phyloP scores from a whole-genome alignment of 2,888 invertebrate genomes.

The Noctuana brunneofusca region DNA sequence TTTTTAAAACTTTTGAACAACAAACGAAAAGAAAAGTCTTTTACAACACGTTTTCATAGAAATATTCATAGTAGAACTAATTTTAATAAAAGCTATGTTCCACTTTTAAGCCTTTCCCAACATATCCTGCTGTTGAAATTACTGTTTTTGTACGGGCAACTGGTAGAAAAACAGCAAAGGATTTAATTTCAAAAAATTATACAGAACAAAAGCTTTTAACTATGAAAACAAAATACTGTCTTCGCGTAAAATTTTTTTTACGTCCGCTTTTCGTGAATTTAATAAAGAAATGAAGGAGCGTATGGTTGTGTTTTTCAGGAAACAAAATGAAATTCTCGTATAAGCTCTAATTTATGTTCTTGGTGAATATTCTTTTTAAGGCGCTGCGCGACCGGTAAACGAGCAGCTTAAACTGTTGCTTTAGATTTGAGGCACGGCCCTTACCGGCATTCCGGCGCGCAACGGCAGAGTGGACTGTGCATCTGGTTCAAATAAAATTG shows the following conservation, averaged over 20 bases:
- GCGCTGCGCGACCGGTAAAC: conserved; percentile 19
- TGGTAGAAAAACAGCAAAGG: conserved; percentile 17
- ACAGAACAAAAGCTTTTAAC: conserved; percentile 28
- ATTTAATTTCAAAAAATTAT: conserved; percentile 27
- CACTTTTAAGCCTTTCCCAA: not conserved
- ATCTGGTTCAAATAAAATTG: not conserved
- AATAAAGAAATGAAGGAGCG: conserved; percentile 30
- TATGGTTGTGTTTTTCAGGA: conserved; percentile 25
- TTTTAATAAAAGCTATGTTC: conserved; percentile 3
- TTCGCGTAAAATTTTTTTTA: conserved; percentile 31
- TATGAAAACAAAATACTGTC: conserved; percentile 23
- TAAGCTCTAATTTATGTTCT: conserved; percentile 32
- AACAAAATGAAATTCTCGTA: conserved; percentile 33
- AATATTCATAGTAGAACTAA: not conserved
- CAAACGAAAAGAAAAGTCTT: not conserved
- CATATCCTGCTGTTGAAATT: not conserved
- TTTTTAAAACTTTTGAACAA: not conserved
- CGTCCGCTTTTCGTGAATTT: conserved; percentile 27
- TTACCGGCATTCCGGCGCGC: not conserved
- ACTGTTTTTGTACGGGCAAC: no score
- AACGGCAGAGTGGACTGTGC: not conserved
- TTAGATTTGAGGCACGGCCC: conserved; percentile 14
- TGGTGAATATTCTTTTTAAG: conserved; percentile 26
- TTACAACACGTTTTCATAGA: not conserved
- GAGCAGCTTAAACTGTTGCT: conserved; percentile 27